Base-by-base conservation (phyloP, 35 echinoderm and acorn worm genomes). In the Apostichopus californicus region DNA sequence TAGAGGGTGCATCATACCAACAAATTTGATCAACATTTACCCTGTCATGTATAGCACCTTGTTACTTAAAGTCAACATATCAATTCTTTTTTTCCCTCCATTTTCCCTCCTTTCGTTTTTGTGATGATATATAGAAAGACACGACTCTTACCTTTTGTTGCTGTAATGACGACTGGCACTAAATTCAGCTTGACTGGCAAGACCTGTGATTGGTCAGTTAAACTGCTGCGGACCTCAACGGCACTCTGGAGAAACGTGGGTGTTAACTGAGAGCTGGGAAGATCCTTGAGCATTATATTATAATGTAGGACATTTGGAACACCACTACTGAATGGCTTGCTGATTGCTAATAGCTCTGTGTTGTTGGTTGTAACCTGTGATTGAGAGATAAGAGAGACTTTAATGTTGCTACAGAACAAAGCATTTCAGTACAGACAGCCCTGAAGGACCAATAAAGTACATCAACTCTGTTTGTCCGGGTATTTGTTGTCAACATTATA, bases 101-200 rank as follows among this genome's bases (percentile, higher is more conserved):
- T 4, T 46, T 46, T 46, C 3, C 3, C 1, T 46, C 34, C 34
- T 61, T 61, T 61, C 7, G 58, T 61, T 61, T 61, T 8, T 61
- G 58, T 61, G 7, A 9, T 61, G 58, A 9, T 61, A 12, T 61
- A 61, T 9, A 61, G 6, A 61, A 12, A 61, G 8, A 11, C 58
- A 61, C 58, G 12, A 61, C 58, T 1, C 58, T 75, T 22, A 75
- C 71, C 71, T 75, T 18, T 20, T 18, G 13, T n/a, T 20, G 71
- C 7, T 75, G 71, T 13, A 55, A 22, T 56, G 24, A 60, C 55
- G 11, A 79, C 8, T 56, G 89, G 77, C 8, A 91, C 77, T n/a
- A 91, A 59, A 34, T 91, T 91, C 10, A 91, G 71, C 89, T 79
- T 91, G 4, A 91, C 73, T 25, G 89, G 77, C 54, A 91, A 73